Percentiles rank a stretch among this genome's conserved stretches.
Evolutionary conservation across 2,888 invertebrate species (phyloP).

Genomic region (Drosophila sordidula): DNA sequence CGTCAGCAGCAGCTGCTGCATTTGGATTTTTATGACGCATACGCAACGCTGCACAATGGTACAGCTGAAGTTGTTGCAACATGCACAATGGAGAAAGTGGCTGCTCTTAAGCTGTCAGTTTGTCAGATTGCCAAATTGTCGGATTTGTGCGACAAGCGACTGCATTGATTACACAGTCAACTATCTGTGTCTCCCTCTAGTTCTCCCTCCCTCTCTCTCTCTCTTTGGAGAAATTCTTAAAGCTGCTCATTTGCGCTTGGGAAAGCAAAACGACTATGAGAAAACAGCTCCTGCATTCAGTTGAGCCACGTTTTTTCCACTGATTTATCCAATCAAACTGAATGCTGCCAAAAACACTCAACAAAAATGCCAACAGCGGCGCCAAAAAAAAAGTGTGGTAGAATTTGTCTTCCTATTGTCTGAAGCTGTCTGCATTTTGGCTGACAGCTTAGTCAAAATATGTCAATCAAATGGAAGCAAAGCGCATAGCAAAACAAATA

Average conservation of each 20-base stretch:
- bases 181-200: background rate
- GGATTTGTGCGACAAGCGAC: slow-evolving; percentile 26
- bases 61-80: slow-evolving; percentile 17
- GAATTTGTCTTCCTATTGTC: slow-evolving; percentile 51
- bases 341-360: slow-evolving; percentile 44
- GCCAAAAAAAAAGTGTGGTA: slow-evolving; percentile 31
- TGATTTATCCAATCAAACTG: slow-evolving; percentile 51
- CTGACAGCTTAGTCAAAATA: slow-evolving; percentile 76
- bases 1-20: slow-evolving; percentile 34
- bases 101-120: slow-evolving; percentile 35
- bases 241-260: slow-evolving; percentile 24
- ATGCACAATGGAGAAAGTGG: slow-evolving; percentile 31
- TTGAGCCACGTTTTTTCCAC: slow-evolving; percentile 37
- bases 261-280: background rate
- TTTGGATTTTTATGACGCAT: slow-evolving; percentile 58
- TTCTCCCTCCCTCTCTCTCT: background rate
- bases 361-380: slow-evolving; percentile 25
- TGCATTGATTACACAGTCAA: slow-evolving; percentile 36
- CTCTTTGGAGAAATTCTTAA: slow-evolving; percentile 21
- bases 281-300: slow-evolving; percentile 38
- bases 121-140: slow-evolving; percentile 36
- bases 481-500: slow-evolving; percentile 50
- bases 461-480: slow-evolving; percentile 67
- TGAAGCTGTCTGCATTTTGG: slow-evolving; percentile 55
- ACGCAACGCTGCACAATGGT: slow-evolving; percentile 60